Conservation (phyloP, 1,140 invertebrate genomes). For the Cydia splendana region DNA sequence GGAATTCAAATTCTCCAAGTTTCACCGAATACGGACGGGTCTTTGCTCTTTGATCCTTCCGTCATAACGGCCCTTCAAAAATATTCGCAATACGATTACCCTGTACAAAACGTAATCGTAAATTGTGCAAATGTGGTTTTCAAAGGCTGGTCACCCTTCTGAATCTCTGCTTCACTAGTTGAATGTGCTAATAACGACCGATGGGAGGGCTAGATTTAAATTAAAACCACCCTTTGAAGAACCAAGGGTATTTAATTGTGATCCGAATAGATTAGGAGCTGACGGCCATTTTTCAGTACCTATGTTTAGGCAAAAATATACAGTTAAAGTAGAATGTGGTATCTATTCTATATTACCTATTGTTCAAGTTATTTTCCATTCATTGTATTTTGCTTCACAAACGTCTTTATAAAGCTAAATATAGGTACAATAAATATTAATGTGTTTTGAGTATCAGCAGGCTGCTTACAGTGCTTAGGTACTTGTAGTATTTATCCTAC, state of each 20-base stretch:
- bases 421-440: too few species aligned
- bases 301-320: background rate
- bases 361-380: too few species aligned
- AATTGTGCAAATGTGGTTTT: constrained; percentile 40
- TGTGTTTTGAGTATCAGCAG: too few species aligned
- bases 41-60: constrained; percentile 37
- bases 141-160: constrained; percentile 37
- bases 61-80: constrained; percentile 31
- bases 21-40: background rate
- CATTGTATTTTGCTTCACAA: too few species aligned
- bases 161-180: constrained; percentile 36
- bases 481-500: too few species aligned
- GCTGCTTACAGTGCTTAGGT: too few species aligned
- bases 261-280: constrained; percentile 59
- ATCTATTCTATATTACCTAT: too few species aligned
- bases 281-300: background rate
- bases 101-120: constrained; percentile 33
- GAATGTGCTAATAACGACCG: constrained; percentile 40
- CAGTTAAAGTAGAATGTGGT: too few species aligned
- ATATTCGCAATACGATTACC: constrained; percentile 32
- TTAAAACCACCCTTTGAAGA: constrained; percentile 68
- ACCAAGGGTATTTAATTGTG: constrained; percentile 68
- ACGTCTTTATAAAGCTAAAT: too few species aligned
- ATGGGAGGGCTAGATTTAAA: constrained; percentile 65
- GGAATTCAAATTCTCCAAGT: constrained; percentile 23